A percentile compares a stretch with the other conserved stretches of the same genome.
Conservation (phyloP, 2,888 invertebrate genomes). For the Troilus luridus region DNA sequence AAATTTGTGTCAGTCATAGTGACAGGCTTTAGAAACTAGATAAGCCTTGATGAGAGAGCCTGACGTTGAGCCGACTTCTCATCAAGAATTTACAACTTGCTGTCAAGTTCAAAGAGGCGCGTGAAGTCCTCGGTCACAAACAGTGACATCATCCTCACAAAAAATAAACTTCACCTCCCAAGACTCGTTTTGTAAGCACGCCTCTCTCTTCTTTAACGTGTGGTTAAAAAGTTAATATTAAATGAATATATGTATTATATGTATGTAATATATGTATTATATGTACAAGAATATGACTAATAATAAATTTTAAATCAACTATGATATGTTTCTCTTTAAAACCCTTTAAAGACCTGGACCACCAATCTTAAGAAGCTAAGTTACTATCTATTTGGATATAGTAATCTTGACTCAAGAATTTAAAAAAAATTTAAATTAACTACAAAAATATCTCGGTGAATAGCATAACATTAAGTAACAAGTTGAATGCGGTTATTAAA, state of each 20-base stretch:
- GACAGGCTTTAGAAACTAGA: neutral
- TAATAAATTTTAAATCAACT: slow-evolving; percentile 1
- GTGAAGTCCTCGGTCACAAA: neutral
- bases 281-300: neutral
- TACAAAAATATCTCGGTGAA: no score
- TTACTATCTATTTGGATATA: no score
- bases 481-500: no score
- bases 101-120: neutral
- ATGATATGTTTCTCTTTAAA: neutral
- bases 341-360: no score
- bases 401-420: no score
- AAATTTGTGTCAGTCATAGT: neutral
- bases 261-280: no score
- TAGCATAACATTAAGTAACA: no score
- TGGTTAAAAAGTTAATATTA: neutral
- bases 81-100: neutral
- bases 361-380: no score
- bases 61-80: neutral
- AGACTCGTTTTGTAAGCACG: neutral
- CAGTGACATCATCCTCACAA: neutral
- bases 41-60: neutral
- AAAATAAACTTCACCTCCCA: neutral
- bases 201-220: neutral
- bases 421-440: no score
- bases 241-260: neutral